Conservation (phyloP, 2,888 invertebrate genomes). For the Tiphia femorata region DNA sequence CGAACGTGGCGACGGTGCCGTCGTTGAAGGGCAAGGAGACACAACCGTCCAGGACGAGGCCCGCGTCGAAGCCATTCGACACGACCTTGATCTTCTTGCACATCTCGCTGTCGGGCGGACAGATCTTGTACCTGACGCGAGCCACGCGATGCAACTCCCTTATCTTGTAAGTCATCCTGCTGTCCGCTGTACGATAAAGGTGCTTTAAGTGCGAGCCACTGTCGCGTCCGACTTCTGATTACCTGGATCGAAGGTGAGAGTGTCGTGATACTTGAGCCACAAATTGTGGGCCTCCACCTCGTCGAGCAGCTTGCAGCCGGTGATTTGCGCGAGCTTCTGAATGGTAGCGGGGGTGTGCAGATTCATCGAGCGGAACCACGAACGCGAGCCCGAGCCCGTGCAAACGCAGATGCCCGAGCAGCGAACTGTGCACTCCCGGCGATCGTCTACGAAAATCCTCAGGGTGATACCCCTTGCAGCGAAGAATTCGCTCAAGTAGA, state of each 20-base stretch:
- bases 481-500: constrained; percentile 94
- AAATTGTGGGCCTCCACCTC: constrained; percentile 19
- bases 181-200: constrained; percentile 70
- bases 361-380: constrained; percentile 78
- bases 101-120: no score
- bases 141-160: constrained; percentile 90
- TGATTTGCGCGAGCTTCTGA: constrained; percentile 36
- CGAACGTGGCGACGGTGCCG: constrained; percentile 85
- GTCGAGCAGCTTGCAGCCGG: constrained; percentile 32
- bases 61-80: constrained; percentile 89
- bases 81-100: constrained; percentile 80
- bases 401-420: constrained; percentile 94
- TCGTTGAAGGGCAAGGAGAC: constrained; percentile 93
- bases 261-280: constrained; percentile 20
- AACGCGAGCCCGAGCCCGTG: constrained; percentile 96
- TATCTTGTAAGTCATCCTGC: constrained; percentile 87
- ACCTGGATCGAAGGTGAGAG: constrained; percentile 31
- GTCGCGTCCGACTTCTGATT: no score
- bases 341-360: constrained; percentile 27
- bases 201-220: no score
- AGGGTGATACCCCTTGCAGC: constrained; percentile 93
- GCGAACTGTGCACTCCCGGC: constrained; percentile 83
- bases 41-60: constrained; percentile 92
- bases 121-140: no score
- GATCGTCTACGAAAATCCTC: constrained; percentile 83